Base-by-base conservation (phyloP, 2,113 vertebrate species). In the Zeus faber region DNA sequence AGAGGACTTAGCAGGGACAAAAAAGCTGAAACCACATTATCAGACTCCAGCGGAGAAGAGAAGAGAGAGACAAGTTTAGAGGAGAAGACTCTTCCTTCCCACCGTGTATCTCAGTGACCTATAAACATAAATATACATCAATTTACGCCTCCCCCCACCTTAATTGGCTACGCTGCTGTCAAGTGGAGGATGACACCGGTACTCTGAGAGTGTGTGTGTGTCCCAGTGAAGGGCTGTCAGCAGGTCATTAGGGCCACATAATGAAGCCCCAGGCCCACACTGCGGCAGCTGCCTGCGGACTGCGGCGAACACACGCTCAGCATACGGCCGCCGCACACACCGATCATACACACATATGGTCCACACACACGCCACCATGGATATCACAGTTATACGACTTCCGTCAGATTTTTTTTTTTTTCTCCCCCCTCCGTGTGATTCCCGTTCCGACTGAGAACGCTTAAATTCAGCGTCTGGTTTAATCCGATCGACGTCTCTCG, bases 11-110 rank as follows among this genome's bases (percentile, higher is more conserved):
- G 85, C 65, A 29, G 61, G 73, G 87, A 86, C 82, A 81, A 84
- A 93, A 91, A 69, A 90, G 91, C 91, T 92, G 90, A 93, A 92
- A 85, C 85, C 81, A 90, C 91, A 92, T 62, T 90, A 90, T 70
- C 49, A 59, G 58, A 55, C 41, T 44, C 48, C 39, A 65, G n/a
- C 40, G 72, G 67, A 60, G 35, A 56, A 73, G 25, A 40, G 21
- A 2, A 35, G 57, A 35, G 50, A 7, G 25, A 23, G 18, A 43
- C 6, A 26, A 43, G 14, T 49, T 25, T 47, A 40, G 4, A 25
- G 44, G 43, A 39, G 20, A 45, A 21, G 11, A 11, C 13, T 22
- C 11, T 11, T 18, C 8, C 2, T 23, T 7, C 7, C 14, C 54
- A 65, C 45, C 60, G 44, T 65, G 67, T 43, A 61, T 73, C 69